Conservation (phyloP, 2,113 vertebrate species). For the Cygnus buccinator region DNA sequence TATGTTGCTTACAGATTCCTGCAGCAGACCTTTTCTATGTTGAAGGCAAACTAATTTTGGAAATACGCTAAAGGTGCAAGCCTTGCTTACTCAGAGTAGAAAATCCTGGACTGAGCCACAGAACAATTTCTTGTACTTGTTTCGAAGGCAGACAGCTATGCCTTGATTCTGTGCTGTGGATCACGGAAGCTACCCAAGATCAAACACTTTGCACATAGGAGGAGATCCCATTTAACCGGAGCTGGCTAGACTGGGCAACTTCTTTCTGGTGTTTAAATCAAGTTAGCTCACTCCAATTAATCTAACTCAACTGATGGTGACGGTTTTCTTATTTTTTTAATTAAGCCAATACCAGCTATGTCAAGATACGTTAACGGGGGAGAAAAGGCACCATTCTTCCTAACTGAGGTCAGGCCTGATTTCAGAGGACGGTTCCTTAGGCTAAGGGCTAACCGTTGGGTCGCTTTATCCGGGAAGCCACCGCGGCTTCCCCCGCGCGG, state of each 20-base stretch:
- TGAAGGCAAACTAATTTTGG: neutral
- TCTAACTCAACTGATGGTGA: neutral
- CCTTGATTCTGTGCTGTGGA: neutral
- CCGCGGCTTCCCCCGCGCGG: neutral
- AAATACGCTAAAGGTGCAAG: neutral
- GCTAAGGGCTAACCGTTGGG: neutral
- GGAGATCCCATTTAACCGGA: neutral
- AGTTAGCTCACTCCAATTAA: neutral
- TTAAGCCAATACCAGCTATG: neutral
- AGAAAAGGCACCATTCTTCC: neutral
- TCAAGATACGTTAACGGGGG: neutral
- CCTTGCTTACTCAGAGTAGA: rapidly evolving
- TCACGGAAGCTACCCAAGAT: neutral
- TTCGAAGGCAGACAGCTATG: neutral
- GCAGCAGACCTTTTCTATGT: neutral
- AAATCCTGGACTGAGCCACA: neutral
- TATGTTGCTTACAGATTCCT: neutral
- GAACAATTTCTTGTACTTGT: neutral
- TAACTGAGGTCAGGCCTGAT: neutral
- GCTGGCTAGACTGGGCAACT: neutral
- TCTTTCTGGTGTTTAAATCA: neutral
- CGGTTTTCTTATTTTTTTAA: neutral
- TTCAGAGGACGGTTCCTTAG: neutral
- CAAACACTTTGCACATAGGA: neutral
- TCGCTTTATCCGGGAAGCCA: neutral